Evolutionary conservation across 1,140 invertebrate genomes (phyloP), one percentile per base, ranked within the genome.

Genomic region (Gonatopus flavifemur): DNA sequence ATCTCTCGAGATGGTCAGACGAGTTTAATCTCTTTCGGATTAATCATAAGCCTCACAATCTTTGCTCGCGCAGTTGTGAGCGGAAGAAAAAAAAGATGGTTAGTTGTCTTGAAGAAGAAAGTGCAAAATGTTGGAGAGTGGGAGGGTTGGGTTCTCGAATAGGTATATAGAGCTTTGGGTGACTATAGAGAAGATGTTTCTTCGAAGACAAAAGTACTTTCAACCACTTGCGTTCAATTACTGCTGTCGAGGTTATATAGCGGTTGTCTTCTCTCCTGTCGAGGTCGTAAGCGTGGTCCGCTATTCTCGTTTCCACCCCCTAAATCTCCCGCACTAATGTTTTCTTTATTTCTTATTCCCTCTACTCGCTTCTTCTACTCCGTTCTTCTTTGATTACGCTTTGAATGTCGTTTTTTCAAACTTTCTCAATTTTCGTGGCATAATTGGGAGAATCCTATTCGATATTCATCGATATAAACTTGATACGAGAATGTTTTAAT

Each of bases 171-270:
- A n/a, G n/a, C n/a, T n/a, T n/a, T n/a, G n/a, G n/a, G n/a, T n/a
- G n/a, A n/a, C n/a, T n/a, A n/a, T n/a, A 52, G 44, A 53, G 39
- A 50, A 60, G 59, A 59, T 52, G 56, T 47, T 69, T 66, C 58
- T 58, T 49, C 64, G 61, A 66, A 57, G 56, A 56, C 59, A 64
- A 59, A 66, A 69, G 65, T 67, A 67, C 66, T 67, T 67, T 69
- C 63, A 67, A 69, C 65, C 66, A 69, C 66, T 69, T 69, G 63
- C 66, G 63, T 67, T 67, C 66, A 66, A 67, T 69, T 67, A 69
- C 66, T 62, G 67, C 55, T 60, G 55, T 50, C 63, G 66, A 66
- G 66, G 62, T 67, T 67, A 69, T 66, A 53, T 55, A 41, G 52
- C 56, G 56, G 52, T 64, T 64, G n/a, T n/a, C n/a, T n/a, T n/a